phyloP scores from a whole-genome alignment of 2,888 invertebrate species.

The Epirrhoe alternata region DNA sequence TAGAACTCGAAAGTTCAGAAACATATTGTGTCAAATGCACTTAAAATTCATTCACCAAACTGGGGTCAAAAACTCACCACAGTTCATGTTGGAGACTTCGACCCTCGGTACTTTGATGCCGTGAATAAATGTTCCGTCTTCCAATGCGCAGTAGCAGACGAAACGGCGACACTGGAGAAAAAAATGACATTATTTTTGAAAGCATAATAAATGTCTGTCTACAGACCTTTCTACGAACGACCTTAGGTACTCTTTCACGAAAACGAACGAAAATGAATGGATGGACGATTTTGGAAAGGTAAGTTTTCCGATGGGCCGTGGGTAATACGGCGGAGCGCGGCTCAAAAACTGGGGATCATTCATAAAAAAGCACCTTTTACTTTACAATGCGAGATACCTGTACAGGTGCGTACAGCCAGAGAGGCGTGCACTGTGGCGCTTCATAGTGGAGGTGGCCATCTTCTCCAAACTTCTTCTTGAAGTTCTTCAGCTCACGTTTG shows the following conservation, averaged over 20 bases:
- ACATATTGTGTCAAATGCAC: too few species aligned
- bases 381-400: slow-evolving; percentile 57
- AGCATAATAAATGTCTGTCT: background rate
- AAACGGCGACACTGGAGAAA: slow-evolving; percentile 71
- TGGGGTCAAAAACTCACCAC: too few species aligned
- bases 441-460: slow-evolving; percentile 73
- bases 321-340: too few species aligned
- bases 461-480: slow-evolving; percentile 75
- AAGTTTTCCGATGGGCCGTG: too few species aligned
- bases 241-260: too few species aligned
- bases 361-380: too few species aligned
- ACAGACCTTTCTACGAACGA: too few species aligned
- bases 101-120: slow-evolving; percentile 77
- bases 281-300: too few species aligned
- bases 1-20: too few species aligned
- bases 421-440: slow-evolving; percentile 76
- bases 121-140: slow-evolving; percentile 70
- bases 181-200: slow-evolving; percentile 4
- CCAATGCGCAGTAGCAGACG: slow-evolving; percentile 75
- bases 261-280: too few species aligned
- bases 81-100: slow-evolving; percentile 80
- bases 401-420: slow-evolving; percentile 77
- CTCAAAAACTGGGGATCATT: too few species aligned
- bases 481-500: slow-evolving; percentile 70
- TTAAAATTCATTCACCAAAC: too few species aligned